phyloP scores from a whole-genome alignment of 1,140 invertebrate species.

The Cataglyphis hispanica region DNA sequence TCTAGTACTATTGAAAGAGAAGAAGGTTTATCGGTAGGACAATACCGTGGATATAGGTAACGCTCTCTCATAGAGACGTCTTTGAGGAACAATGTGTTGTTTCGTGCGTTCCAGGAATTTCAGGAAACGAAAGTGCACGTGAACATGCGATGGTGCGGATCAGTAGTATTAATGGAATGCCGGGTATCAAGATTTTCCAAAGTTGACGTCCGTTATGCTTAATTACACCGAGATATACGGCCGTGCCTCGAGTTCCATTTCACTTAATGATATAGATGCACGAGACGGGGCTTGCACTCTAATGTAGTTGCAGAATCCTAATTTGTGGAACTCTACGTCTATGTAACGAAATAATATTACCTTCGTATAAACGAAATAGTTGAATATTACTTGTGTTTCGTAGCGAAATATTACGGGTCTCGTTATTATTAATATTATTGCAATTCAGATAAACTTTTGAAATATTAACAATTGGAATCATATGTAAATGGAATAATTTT shows the following conservation, averaged over 20 bases:
- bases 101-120: slow-evolving; percentile 51
- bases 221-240: slow-evolving; percentile 57
- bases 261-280: slow-evolving; percentile 61
- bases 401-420: background rate
- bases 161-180: slow-evolving; percentile 66
- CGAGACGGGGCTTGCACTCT: slow-evolving; percentile 33
- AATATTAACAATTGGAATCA: background rate
- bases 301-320: slow-evolving; percentile 55
- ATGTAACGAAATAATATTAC: slow-evolving; percentile 39
- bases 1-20: slow-evolving; percentile 43
- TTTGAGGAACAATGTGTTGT: slow-evolving; percentile 52
- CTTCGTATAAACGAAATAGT: slow-evolving; percentile 9
- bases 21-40: slow-evolving; percentile 50
- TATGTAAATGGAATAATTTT: background rate
- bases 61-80: slow-evolving; percentile 44
- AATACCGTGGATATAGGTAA: slow-evolving; percentile 39
- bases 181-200: slow-evolving; percentile 72
- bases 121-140: slow-evolving; percentile 50
- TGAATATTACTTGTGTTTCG: slow-evolving; percentile 31
- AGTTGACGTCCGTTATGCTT: slow-evolving; percentile 59
- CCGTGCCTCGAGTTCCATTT: slow-evolving; percentile 42
- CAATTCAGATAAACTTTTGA: background rate
- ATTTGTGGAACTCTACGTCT: slow-evolving; percentile 14
- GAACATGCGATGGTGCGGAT: slow-evolving; percentile 52
- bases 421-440: background rate